Evolutionary conservation across 2,797 vertebrate genomes (phyloP), one percentile per base, ranked within the genome.

Genomic region (Picus viridis): DNA sequence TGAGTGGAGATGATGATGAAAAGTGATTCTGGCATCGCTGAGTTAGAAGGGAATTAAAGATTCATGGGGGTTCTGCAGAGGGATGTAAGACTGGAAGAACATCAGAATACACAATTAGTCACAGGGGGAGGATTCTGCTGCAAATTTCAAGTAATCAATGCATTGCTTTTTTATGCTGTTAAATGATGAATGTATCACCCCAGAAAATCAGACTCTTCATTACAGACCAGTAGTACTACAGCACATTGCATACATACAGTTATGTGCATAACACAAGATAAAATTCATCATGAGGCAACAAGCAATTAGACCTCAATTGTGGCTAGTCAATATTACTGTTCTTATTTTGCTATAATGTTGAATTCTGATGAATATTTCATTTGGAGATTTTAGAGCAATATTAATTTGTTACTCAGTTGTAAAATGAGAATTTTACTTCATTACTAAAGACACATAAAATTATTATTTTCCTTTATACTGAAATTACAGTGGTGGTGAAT

Each of bases 31-130:
- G 97, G 95, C 97, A 95, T 67, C 34, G 32, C 77, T 34, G 92
- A 69, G 22, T 92, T 95, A 67, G 94, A 92, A 95, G 51, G 86
- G 89, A 93, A 98, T 98, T 97, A 98, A 97, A 96, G 90, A 98
- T 98, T 98, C 97, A 97, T 97, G 94, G 96, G 39, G 82, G 67
- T 36, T 54, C 70, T 61, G 70, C 34, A 47, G 76, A 92, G 61
- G 63, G 91, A 75, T 76, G 65, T 54, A 56, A 92, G 84, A 61
- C 67, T 39, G 94, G 90, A 87, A 95, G 76, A 94, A 93, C 79
- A 26, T 32, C 87, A 92, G 97, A 96, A 96, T 94, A 67, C 29
- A 18, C 76, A 96, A 96, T 97, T 93, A 97, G 92, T 95, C 97
- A 94, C 64, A 83, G 85, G 96, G 96, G 96, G 96, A 97, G 47